A percentile compares a stretch with the other conserved stretches of the same genome.
phyloP scores from a whole-genome alignment of 2,113 vertebrate species.

The Oreochromis aureus region DNA sequence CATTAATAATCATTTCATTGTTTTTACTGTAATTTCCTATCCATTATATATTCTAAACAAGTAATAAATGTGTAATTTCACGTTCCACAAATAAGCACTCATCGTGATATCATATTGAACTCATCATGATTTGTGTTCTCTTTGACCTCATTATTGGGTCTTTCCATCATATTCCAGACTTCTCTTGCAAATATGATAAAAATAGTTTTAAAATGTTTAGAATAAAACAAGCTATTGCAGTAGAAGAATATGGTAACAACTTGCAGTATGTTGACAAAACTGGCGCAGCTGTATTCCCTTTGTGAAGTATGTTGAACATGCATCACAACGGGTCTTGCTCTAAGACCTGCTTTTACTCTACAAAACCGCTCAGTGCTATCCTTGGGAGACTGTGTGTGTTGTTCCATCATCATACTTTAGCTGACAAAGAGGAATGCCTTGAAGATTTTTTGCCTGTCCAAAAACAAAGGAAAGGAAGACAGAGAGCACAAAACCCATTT shows the following conservation, averaged over 20 bases:
- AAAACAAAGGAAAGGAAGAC: conserved; percentile 45
- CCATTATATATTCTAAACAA: background rate
- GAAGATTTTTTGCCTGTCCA: conserved; percentile 40
- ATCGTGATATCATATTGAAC: background rate
- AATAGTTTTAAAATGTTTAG: background rate
- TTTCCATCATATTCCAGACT: background rate
- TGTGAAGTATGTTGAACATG: background rate
- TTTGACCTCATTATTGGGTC: background rate
- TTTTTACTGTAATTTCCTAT: background rate
- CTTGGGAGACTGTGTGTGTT: background rate
- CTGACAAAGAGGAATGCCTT: conserved; percentile 43
- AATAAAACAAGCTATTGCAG: background rate
- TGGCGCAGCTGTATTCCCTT: background rate
- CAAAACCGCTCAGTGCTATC: conserved; percentile 4
- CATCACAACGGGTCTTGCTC: background rate
- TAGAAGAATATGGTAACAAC: background rate
- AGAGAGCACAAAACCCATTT: conserved; percentile 44
- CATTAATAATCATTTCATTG: background rate
- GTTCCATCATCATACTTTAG: conserved; percentile 13
- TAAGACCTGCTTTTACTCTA: background rate
- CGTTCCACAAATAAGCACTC: background rate
- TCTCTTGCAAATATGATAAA: background rate
- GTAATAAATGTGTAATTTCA: background rate
- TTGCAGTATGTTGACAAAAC: background rate
- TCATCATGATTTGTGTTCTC: background rate